phyloP scores from a whole-genome alignment of 2,113 vertebrate species.

The Dromiciops gliroides region DNA sequence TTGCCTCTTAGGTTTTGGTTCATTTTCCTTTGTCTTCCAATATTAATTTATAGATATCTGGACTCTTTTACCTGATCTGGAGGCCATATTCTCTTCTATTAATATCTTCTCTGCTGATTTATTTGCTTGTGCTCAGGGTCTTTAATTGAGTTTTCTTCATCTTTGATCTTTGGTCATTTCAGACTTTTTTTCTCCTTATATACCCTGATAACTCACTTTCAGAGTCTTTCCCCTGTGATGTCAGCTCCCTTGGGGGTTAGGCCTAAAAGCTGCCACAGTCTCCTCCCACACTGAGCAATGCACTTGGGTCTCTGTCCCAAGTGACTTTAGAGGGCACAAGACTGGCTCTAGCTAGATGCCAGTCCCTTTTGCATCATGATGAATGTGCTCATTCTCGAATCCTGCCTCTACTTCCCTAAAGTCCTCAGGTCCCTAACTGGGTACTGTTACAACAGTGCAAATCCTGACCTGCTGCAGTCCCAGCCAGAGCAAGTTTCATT shows the following conservation, averaged over 20 bases:
- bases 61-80: not conserved
- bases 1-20: not conserved
- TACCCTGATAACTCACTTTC: not conserved
- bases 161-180: not conserved
- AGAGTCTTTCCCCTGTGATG: not conserved
- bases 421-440: not conserved
- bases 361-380: not conserved
- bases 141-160: not conserved
- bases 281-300: not conserved
- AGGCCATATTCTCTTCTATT: not conserved
- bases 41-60: not conserved
- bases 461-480: not conserved
- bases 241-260: not conserved
- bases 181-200: not conserved
- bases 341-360: not conserved
- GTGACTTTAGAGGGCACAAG: not conserved
- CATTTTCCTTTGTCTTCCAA: not conserved
- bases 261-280: not conserved
- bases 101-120: not conserved
- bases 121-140: not conserved
- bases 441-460: not conserved
- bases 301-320: not conserved
- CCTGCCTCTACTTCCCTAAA: not conserved
- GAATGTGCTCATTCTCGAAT: not conserved
- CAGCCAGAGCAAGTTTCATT: not conserved